A percentile compares a stretch with the other conserved stretches of the same genome.
These are phyloP conservation scores for Tichodroma muraria DNA, from an alignment of 2,113 vertebrate genomes.

Conservation along the genomic window DNA sequence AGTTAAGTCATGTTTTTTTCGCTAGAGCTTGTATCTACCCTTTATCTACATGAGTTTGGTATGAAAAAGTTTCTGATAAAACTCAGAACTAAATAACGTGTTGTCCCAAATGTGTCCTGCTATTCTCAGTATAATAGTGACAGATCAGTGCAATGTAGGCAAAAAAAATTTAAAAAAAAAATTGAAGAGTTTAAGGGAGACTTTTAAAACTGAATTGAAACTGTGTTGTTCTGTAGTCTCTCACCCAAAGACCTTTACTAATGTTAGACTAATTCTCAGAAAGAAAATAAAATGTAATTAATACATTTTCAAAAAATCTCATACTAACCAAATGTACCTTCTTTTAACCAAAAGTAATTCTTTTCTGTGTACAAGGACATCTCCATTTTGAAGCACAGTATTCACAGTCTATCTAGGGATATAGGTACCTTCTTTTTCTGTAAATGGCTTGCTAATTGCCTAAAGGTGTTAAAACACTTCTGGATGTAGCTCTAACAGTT, in stretches of 20 bases:
- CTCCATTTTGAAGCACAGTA: not conserved
- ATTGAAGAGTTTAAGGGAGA: not conserved
- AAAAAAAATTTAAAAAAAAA: not conserved
- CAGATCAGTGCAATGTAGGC: not conserved
- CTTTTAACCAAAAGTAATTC: not conserved
- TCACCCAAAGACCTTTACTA: not conserved
- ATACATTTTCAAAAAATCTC: not conserved
- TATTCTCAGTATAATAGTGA: not conserved
- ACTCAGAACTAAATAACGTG: not conserved
- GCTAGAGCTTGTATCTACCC: not conserved
- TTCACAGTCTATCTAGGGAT: not conserved
- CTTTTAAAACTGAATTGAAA: not conserved
- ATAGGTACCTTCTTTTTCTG: not conserved
- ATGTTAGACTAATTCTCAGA: not conserved
- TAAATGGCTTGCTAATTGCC: not conserved
- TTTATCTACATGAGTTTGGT: not conserved
- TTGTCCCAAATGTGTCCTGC: accelerated
- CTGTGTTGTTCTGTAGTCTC: not conserved
- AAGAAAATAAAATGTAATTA: not conserved
- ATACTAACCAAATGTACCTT: not conserved
- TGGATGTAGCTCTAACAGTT: not conserved
- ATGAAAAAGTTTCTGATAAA: not conserved
- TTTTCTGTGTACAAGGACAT: not conserved
- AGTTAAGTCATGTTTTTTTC: not conserved
- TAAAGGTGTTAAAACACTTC: not conserved